Conservation (phyloP, 1,140 invertebrate species). For the Hesperophylax magnus region DNA sequence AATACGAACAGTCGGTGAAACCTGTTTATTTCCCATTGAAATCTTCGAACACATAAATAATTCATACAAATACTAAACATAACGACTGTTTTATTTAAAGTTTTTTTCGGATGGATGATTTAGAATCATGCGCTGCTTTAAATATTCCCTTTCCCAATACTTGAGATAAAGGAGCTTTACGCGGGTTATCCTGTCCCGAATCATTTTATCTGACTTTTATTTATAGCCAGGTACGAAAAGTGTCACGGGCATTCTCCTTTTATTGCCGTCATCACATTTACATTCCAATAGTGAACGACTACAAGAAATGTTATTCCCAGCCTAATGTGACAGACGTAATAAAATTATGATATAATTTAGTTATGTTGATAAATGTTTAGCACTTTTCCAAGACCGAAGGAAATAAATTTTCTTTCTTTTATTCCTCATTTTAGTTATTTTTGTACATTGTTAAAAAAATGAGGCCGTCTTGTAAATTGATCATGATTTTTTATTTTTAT, state of each 20-base stretch:
- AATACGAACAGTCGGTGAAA: too few species aligned
- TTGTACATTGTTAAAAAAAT: too few species aligned
- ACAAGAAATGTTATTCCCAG: not conserved
- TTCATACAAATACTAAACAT: not conserved
- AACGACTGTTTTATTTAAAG: not conserved
- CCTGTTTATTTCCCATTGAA: too few species aligned
- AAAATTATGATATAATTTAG: constrained; percentile 11
- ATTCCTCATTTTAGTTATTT: too few species aligned
- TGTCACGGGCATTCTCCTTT: not conserved
- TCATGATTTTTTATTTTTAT: too few species aligned
- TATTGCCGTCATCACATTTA: constrained; percentile 6
- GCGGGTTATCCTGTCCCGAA: not conserved
- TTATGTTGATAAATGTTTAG: not conserved
- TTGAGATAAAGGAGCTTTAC: not conserved
- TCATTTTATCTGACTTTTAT: constrained; percentile 13
- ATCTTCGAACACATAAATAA: not conserved
- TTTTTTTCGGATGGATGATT: constrained; percentile 2
- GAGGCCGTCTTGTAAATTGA: too few species aligned
- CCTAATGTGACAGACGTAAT: not conserved
- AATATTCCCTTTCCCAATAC: not conserved
- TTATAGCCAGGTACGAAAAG: constrained; percentile 1
- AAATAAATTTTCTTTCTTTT: too few species aligned
- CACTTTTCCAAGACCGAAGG: too few species aligned
- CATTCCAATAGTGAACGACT: not conserved
- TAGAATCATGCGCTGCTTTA: not conserved